phyloP scores from a whole-genome alignment of 2,888 invertebrate species.

The Drosophila cyrtoloma region DNA sequence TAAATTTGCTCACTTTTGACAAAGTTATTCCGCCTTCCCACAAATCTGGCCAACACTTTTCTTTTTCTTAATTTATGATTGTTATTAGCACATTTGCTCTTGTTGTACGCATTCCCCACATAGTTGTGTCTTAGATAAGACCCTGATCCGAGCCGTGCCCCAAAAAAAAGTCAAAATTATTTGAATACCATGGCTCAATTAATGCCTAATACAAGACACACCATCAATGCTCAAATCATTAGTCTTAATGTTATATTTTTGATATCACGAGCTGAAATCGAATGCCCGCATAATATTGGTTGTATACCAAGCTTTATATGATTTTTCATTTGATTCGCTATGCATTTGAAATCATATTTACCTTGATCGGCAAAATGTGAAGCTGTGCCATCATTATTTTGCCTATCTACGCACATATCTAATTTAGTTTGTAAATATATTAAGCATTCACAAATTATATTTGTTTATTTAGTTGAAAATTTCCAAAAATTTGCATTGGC shows the following conservation, averaged over 20 bases:
- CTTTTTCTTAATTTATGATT: slow-evolving; percentile 1
- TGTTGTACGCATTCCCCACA: slow-evolving; percentile 6
- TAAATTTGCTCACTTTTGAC: neutral
- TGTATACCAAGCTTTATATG: slow-evolving; percentile 20
- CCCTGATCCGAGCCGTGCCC: slow-evolving; percentile 44
- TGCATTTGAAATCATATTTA: slow-evolving; percentile 60
- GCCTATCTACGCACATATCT: slow-evolving; percentile 73
- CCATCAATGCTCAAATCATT: slow-evolving; percentile 42
- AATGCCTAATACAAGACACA: slow-evolving; percentile 28
- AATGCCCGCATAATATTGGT: slow-evolving; percentile 43
- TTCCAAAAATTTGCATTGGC: slow-evolving; percentile 42
- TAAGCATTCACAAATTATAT: slow-evolving; percentile 51
- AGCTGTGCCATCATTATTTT: slow-evolving; percentile 33
- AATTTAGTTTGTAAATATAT: slow-evolving; percentile 48
- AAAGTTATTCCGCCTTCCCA: neutral
- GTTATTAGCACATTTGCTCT: neutral
- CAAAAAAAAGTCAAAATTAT: slow-evolving; percentile 16
- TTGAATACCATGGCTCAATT: slow-evolving; percentile 51
- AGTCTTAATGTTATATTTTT: slow-evolving; percentile 43
- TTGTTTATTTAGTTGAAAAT: slow-evolving; percentile 61
- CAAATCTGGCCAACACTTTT: neutral
- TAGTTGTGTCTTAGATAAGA: slow-evolving; percentile 33
- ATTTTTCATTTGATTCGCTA: slow-evolving; percentile 54
- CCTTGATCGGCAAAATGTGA: slow-evolving; percentile 64
- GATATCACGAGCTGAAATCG: slow-evolving; percentile 48